These are phyloP conservation scores for Strigamia maritima DNA, from an alignment of 2,888 invertebrate species.

Conservation along the genomic window DNA sequence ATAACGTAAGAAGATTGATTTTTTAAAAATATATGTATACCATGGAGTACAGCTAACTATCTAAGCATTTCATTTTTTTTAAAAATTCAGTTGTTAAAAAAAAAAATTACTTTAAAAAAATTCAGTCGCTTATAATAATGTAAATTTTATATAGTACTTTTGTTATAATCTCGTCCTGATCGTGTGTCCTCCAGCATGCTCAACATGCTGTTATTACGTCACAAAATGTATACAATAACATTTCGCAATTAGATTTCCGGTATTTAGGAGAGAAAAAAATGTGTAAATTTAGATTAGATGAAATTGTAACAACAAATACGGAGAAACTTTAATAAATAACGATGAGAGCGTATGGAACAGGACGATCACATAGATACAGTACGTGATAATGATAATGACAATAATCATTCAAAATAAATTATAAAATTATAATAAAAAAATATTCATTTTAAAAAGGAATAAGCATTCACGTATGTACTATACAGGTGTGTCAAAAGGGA, in stretches of 20 bases:
- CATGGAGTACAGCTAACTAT: background rate
- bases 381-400: background rate
- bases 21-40: background rate
- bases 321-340: background rate
- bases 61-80: no score
- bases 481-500: slow-evolving; percentile 12
- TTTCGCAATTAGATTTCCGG: background rate
- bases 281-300: no score
- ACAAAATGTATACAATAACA: background rate
- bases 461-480: slow-evolving; percentile 8
- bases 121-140: background rate
- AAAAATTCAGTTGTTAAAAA: no score
- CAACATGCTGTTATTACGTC: background rate
- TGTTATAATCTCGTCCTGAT: background rate
- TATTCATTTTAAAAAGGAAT: background rate
- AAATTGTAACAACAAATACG: background rate
- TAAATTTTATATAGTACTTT: background rate
- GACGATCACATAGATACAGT: background rate
- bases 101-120: no score
- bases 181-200: no score
- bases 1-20: background rate
- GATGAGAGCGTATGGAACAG: background rate
- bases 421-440: background rate
- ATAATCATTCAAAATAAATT: background rate
- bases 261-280: background rate